These are phyloP conservation scores for Desmophyllum pertusum DNA, from an alignment of 92 coral and sea anemone species.

Conservation along the genomic window DNA sequence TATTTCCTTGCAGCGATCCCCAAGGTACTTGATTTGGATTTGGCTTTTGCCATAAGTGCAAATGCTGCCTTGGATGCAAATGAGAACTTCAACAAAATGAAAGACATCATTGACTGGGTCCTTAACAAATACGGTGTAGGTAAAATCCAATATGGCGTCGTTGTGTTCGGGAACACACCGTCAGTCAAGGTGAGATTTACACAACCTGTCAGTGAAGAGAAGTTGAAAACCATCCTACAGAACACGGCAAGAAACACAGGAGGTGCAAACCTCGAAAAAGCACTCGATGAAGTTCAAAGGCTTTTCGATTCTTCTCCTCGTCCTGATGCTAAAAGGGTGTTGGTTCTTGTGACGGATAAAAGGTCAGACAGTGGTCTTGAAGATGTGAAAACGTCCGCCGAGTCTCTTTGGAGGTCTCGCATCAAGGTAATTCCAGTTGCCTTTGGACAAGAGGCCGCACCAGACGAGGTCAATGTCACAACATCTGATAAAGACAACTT, in stretches of 20 bases:
- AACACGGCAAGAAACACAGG: conserved; percentile 36
- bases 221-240: conserved; percentile 41
- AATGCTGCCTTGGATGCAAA: conserved; percentile 58
- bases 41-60: conserved; percentile 82
- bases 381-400: conserved; percentile 42
- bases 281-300: conserved; percentile 61
- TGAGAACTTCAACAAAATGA: conserved; percentile 77
- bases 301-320: conserved; percentile 74
- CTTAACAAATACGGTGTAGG: conserved; percentile 67
- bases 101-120: conserved; percentile 71
- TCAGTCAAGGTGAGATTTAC: conserved; percentile 56
- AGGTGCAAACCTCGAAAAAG: conserved; percentile 70
- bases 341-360: conserved; percentile 83
- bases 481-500: conserved; percentile 46
- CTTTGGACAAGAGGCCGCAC: conserved; percentile 59
- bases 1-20: conserved; percentile 54
- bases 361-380: conserved; percentile 51
- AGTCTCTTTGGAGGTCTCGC: conserved; percentile 45
- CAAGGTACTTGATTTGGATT: conserved; percentile 65
- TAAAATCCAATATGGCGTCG: conserved; percentile 74
- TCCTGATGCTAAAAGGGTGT: conserved; percentile 64
- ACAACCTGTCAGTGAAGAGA: conserved; percentile 39
- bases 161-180: conserved; percentile 74
- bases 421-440: conserved; percentile 70
- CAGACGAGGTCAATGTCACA: conserved; percentile 37